Conservation (phyloP, 2,888 invertebrate genomes). For the Loripinus fragilis region DNA sequence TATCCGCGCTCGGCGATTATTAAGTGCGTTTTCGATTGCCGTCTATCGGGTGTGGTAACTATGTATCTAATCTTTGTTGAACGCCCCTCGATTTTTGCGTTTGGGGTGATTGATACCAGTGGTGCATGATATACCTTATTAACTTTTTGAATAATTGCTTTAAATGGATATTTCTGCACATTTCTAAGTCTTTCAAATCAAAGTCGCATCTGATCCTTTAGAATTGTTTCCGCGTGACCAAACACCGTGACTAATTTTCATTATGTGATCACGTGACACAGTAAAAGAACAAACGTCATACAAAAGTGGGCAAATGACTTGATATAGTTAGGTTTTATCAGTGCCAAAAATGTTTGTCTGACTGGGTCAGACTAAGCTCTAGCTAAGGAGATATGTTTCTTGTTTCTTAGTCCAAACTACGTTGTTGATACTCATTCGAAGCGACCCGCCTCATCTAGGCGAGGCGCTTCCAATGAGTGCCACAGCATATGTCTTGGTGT, state of each 20-base stretch:
- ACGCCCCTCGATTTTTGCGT: constrained; percentile 32
- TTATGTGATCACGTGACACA: constrained; percentile 5
- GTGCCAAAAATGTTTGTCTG: too few relatives aligned
- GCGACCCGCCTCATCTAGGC: too few relatives aligned
- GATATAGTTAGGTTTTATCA: neutral
- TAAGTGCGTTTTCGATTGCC: too few relatives aligned
- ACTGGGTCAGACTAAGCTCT: too few relatives aligned
- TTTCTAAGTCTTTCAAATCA: constrained; percentile 53
- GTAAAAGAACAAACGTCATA: neutral
- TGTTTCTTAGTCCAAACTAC: too few relatives aligned
- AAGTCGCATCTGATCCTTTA: constrained; percentile 42
- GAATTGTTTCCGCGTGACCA: constrained; percentile 34
- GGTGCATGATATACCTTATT: constrained; percentile 55
- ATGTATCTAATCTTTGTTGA: neutral
- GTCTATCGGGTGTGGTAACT: too few relatives aligned
- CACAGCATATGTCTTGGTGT: too few relatives aligned
- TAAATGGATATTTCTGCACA: constrained; percentile 61
- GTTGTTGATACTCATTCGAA: too few relatives aligned
- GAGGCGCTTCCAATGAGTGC: too few relatives aligned
- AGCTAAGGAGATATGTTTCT: too few relatives aligned
- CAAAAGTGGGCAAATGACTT: neutral
- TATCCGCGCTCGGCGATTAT: too few relatives aligned
- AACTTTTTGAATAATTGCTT: constrained; percentile 47
- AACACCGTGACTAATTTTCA: constrained; percentile 42
- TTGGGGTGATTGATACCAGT: constrained; percentile 54